Base-by-base conservation (phyloP, 1,140 invertebrate genomes). In the Drosophila sproati region DNA sequence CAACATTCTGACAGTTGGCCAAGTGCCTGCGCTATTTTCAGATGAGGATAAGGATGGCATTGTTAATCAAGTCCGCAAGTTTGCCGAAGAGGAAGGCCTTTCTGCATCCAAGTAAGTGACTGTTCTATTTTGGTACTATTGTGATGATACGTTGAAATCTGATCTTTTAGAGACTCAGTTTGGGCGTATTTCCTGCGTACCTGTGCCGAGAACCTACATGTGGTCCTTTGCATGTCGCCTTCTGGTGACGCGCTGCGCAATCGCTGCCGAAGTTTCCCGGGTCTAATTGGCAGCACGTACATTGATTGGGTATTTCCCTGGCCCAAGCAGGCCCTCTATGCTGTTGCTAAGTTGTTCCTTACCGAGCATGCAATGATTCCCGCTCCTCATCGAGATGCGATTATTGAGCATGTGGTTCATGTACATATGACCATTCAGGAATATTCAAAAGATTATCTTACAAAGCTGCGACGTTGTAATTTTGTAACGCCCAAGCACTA, bases 301-400 rank as follows among this genome's bases (percentile, higher is more conserved):
- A 98, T 99, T 56, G 97, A 99, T 93, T 99, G 98, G 97, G 96
- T 98, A 72, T 96, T 97, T 85, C 95, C 97, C 0, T 99, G 98
- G 98, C 97, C 98, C 1, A 95, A 96, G 68, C 97, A 98, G 93
- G 97, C 98, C 2, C 90, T 98, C 12, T 93, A 96, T 50, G 96
- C 97, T 0, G 97, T 98, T 5, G 97, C 97, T 4, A 96, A 95
- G 55, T 95, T 96, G 4, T 96, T 96, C 80, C 93, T 98, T 0
- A 95, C 94, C 82, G 94, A 95, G 60, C 93, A 94, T 68, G 50
- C 83, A 1, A 68, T 91, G 67, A 95, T 98, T 41, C 95, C 96
- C 0, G 95, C 95, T 47, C 91, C 94, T 3, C 94, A 96, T 76
- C 94, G 95, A 12, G 93, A 95, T 7, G 92, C 93, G 4, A 95